Conservation (phyloP, 2,113 vertebrate genomes). For the Mesoclemmys tuberculata region DNA sequence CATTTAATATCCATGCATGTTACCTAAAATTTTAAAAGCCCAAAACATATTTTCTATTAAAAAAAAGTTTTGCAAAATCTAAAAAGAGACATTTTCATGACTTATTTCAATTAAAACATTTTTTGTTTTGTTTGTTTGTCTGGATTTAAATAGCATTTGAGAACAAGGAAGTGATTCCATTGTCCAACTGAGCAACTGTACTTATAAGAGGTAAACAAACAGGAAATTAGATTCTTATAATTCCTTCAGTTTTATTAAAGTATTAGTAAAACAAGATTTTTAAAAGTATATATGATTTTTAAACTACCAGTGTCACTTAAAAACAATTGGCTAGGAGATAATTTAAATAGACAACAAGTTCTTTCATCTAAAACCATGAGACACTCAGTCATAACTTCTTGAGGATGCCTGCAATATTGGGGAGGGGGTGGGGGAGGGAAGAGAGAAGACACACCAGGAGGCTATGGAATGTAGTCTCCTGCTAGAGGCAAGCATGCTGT, state of each 20-base stretch:
- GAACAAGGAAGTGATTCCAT: not conserved
- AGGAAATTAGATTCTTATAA: rapidly evolving
- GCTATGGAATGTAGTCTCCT: constrained; percentile 4
- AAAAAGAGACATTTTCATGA: not conserved
- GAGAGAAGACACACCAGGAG: constrained; percentile 28
- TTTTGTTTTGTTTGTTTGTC: not conserved
- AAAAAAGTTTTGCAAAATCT: not conserved
- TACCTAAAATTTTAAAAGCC: not conserved
- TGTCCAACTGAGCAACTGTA: not conserved
- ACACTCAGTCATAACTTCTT: constrained; percentile 23
- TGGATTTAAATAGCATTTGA: not conserved
- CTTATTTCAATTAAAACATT: not conserved
- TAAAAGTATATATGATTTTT: not conserved
- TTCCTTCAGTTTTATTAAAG: not conserved
- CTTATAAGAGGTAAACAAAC: not conserved
- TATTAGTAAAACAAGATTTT: constrained; percentile 19
- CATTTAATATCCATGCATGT: not conserved
- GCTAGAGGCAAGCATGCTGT: constrained; percentile 29
- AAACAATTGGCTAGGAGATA: constrained; percentile 42
- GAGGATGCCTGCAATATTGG: constrained; percentile 28
- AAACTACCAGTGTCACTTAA: constrained; percentile 46
- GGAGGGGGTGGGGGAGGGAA: not conserved
- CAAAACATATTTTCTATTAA: not conserved
- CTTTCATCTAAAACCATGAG: constrained; percentile 51
- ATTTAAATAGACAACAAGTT: constrained; percentile 65